These are phyloP conservation scores for Micronycteris hirsuta DNA, from an alignment of 2,113 vertebrate genomes.

Conservation along the genomic window DNA sequence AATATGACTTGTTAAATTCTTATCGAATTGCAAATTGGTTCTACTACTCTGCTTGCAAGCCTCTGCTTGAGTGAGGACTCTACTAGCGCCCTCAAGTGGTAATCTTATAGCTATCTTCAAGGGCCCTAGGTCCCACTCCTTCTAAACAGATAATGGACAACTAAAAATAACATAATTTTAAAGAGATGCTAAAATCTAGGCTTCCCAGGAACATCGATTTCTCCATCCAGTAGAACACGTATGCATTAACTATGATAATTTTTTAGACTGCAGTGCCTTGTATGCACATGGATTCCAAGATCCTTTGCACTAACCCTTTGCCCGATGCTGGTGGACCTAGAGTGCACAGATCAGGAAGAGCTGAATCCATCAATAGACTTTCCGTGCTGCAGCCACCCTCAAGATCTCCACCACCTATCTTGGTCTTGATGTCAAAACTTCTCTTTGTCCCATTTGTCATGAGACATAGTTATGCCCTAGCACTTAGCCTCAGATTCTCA, in stretches of 20 bases:
- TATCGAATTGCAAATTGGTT: not conserved
- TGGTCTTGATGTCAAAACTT: not conserved
- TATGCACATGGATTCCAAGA: not conserved
- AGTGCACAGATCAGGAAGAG: not conserved
- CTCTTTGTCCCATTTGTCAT: not conserved
- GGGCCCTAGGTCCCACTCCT: rapidly evolving
- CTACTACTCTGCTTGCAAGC: not conserved
- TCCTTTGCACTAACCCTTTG: not conserved
- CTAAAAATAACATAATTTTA: not conserved
- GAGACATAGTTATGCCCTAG: not conserved
- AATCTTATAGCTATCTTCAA: not conserved
- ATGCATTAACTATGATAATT: not conserved
- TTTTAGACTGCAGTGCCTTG: not conserved
- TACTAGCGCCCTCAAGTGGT: not conserved
- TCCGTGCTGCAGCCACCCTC: not conserved
- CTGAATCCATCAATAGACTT: not conserved
- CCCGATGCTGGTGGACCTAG: not conserved
- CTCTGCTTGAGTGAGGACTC: no score
- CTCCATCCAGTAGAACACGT: not conserved
- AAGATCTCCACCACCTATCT: not conserved
- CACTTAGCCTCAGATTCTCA: not conserved
- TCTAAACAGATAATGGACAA: not conserved
- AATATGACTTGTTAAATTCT: not conserved
- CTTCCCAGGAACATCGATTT: not conserved
- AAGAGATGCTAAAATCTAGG: not conserved